A percentile compares a stretch with the other conserved stretches of the same genome.
Evolutionary conservation across 1,140 invertebrate species (phyloP).

Genomic region (Philotrypesis tridentata): DNA sequence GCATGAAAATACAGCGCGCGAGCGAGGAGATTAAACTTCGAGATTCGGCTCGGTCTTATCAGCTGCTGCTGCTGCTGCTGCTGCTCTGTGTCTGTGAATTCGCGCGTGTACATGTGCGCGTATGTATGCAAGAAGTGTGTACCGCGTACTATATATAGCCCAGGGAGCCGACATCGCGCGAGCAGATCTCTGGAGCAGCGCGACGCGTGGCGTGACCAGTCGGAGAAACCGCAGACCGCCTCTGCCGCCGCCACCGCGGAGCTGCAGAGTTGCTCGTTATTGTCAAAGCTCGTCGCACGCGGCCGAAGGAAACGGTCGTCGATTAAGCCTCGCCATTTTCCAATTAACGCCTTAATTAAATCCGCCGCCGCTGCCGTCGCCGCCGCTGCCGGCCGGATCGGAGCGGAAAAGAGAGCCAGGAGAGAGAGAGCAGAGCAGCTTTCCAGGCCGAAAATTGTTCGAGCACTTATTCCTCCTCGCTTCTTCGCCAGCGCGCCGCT

Average conservation of each 20-base stretch:
- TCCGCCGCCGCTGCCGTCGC: no score
- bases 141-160: no score
- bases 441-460: conserved; percentile 28
- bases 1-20: neutral
- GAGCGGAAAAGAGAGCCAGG: neutral
- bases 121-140: no score
- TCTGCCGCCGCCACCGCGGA: no score
- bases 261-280: neutral
- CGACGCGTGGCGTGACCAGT: neutral
- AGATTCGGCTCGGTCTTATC: neutral
- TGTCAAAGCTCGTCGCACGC: neutral
- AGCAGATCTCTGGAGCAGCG: neutral
- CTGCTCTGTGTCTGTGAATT: no score
- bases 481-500: neutral
- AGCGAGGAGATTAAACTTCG: neutral
- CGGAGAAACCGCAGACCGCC: neutral
- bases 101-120: neutral
- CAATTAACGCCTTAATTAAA: conserved; percentile 70
- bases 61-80: neutral
- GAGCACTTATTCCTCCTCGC: conserved; percentile 4
- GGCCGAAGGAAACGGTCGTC: neutral
- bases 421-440: conserved; percentile 8
- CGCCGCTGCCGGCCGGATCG: conserved; percentile 8
- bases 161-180: neutral
- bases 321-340: conserved; percentile 58